Evolutionary conservation across 2,113 vertebrate genomes (phyloP).

Genomic region (Panurus biarmicus): DNA sequence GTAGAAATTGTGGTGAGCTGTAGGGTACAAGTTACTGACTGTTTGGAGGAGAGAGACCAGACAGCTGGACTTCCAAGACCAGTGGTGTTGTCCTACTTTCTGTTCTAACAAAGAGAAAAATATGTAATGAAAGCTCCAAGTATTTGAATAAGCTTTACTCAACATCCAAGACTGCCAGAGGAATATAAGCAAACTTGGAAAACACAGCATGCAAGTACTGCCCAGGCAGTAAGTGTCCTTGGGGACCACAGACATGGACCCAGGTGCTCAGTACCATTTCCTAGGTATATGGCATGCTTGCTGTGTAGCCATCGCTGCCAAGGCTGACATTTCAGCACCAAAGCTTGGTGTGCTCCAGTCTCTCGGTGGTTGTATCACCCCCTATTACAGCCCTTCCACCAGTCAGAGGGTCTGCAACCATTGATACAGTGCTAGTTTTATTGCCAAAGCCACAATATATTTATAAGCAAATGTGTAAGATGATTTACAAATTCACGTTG

Average conservation of each 20-base stretch:
- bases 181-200: neutral
- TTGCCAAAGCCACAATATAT: neutral
- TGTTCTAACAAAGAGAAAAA: neutral
- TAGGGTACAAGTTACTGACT: neutral
- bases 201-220: neutral
- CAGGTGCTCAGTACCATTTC: neutral
- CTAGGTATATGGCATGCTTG: neutral
- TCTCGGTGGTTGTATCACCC: neutral
- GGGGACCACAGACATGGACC: neutral
- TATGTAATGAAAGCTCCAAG: neutral
- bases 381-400: neutral
- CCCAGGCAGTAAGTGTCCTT: neutral
- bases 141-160: neutral
- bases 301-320: neutral
- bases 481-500: neutral
- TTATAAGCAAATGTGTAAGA: neutral
- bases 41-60: neutral
- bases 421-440: neutral
- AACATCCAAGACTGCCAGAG: neutral
- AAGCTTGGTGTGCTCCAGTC: neutral
- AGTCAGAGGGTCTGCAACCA: neutral
- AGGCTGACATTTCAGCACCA: neutral
- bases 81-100: neutral
- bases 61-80: neutral
- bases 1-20: neutral